Evolutionary conservation across 2,797 vertebrate genomes (phyloP).

Genomic region (Sphenopsis melanotis): DNA sequence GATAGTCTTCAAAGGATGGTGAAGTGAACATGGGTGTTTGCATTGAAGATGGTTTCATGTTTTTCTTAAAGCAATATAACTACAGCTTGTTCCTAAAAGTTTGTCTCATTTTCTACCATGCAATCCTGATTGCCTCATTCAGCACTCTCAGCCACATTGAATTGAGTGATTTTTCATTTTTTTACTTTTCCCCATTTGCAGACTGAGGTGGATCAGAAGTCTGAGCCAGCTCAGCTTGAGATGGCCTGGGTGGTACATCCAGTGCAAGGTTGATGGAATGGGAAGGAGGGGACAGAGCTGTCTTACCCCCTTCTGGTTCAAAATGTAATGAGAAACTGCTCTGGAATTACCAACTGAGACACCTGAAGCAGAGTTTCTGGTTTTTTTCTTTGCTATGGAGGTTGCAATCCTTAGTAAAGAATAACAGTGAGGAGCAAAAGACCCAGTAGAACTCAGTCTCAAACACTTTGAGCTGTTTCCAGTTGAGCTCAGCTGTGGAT

Average conservation of each 20-base stretch:
- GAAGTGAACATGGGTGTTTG: background rate
- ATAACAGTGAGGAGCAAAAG: background rate
- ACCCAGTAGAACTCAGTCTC: fast-evolving
- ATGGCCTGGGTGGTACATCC: background rate
- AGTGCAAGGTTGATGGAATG: background rate
- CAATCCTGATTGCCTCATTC: background rate
- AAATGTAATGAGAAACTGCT: background rate
- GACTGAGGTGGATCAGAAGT: background rate
- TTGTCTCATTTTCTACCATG: background rate
- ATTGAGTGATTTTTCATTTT: fast-evolving
- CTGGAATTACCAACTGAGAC: background rate
- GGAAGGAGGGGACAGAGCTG: background rate
- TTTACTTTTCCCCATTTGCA: background rate
- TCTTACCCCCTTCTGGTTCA: background rate
- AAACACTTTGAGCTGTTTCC: background rate
- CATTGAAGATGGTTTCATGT: background rate
- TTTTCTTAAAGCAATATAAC: background rate
- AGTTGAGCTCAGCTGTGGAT: background rate
- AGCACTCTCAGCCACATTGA: background rate
- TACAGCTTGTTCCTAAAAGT: background rate
- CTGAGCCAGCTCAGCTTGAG: background rate
- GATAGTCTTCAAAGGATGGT: background rate
- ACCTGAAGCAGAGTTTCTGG: background rate
- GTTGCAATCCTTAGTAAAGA: background rate
- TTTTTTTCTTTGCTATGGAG: background rate